These are phyloP conservation scores for Pristionchus exspectatus DNA, from an alignment of 2,888 invertebrate genomes.

Conservation along the genomic window DNA sequence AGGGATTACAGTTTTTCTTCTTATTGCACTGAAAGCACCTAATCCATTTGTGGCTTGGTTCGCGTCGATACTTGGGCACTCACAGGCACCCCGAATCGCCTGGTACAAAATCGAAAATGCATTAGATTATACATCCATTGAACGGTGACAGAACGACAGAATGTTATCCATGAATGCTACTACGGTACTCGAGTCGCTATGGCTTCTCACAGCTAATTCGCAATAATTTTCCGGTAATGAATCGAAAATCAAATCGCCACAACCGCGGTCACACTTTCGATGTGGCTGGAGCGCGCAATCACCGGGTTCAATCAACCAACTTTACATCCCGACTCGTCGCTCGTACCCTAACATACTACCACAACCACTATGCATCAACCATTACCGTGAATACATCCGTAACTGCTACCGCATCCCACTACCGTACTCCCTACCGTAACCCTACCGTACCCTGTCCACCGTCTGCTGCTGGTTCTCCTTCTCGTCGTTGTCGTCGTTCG, in stretches of 20 bases:
- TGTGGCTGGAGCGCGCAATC: not conserved
- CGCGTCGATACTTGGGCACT: too few relatives aligned
- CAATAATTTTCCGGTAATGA: not conserved
- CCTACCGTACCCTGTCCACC: constrained; percentile 26
- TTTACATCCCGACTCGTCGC: not conserved
- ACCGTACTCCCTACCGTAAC: not conserved
- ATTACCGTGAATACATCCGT: not conserved
- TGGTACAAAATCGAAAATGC: too few relatives aligned
- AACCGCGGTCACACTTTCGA: not conserved
- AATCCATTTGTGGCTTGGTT: too few relatives aligned
- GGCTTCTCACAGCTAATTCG: not conserved
- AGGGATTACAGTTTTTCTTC: not conserved
- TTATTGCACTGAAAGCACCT: too few relatives aligned
- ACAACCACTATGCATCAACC: not conserved
- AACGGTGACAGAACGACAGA: too few relatives aligned
- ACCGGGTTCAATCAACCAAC: not conserved
- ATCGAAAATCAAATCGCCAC: not conserved
- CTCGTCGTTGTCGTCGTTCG: not conserved
- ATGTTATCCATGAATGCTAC: too few relatives aligned
- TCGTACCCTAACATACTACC: not conserved
- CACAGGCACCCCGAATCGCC: too few relatives aligned
- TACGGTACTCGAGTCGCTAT: too few relatives aligned
- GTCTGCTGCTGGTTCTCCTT: not conserved
- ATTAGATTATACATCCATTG: too few relatives aligned
- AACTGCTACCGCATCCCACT: not conserved